Base-by-base conservation (phyloP, 2,888 invertebrate genomes). In the Lymantria monacha region DNA sequence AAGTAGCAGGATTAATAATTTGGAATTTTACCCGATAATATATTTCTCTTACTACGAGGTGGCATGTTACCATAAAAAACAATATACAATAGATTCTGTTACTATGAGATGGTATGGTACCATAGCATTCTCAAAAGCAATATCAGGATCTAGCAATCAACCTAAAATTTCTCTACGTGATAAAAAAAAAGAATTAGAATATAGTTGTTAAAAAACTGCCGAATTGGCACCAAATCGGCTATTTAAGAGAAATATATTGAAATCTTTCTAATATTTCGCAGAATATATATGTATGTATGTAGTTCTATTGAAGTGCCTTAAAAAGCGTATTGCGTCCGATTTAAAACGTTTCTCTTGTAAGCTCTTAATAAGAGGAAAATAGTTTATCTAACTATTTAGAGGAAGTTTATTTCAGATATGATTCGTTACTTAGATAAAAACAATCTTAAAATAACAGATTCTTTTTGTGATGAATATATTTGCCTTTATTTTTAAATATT, bases 261-360 rank as follows among this genome's bases (percentile, higher is more conserved):
- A 61, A 67, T 64, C 59, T 59, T 54, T 63, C 41, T 69, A 66
- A 67, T 61, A 61, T 66, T 55, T 36, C 12, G 30, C n/a, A 43
- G 44, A 43, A 55, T 44, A 50, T 49, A 50, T 53, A 11, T n/a
- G n/a, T n/a, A n/a, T n/a, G n/a, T n/a, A 66, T 30, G 51, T 51
- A 42, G 51, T 50, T 51, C 10, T 10, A 13, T 10, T 37, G 40
- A 37, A 36, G 36, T 14, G 44, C 40, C 51, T 51, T 51, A 48
- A 51, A 44, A 50, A 46, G 44, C 47, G 30, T 47, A 48, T 44
- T 51, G 44, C 36, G 48, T 56, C 51, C 59, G 59, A 53, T 66
- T 66, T 68, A 68, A 68, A 68, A 66, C 66, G 63, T 68, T 66
- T 68, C 52, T 56, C 60, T 43, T 66, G 69, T 66, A 57, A 59